A percentile compares a stretch with the other conserved stretches of the same genome.
Conservation (phyloP, 1,140 invertebrate species). For the Zelostemma sp. region DNA sequence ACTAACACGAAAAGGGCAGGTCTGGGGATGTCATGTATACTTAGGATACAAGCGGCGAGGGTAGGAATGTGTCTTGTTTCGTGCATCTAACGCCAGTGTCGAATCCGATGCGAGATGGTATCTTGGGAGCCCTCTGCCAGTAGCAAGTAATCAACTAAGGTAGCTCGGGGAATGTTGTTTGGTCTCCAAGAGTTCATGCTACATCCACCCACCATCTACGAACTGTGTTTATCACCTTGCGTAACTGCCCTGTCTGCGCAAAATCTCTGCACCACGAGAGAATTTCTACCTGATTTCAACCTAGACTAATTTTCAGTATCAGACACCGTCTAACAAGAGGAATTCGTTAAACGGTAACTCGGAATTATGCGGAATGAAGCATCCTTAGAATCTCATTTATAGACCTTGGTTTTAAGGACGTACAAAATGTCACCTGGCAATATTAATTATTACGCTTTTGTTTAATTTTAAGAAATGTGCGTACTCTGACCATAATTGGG, state of each 20-base stretch:
- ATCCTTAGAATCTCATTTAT: constrained; percentile 8
- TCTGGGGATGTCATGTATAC: constrained; percentile 33
- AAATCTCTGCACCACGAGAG: constrained; percentile 9
- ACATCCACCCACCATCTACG: constrained; percentile 5
- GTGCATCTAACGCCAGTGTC: constrained; percentile 22
- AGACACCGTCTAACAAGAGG: constrained; percentile 16
- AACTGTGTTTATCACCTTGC: constrained; percentile 17
- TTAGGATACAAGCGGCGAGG: constrained; percentile 23
- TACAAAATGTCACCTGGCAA: too few relatives aligned
- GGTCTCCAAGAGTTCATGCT: constrained; percentile 5
- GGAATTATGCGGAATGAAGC: not conserved
- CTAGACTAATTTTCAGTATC: constrained; percentile 11
- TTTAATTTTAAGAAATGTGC: too few relatives aligned
- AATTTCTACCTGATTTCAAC: constrained; percentile 10
- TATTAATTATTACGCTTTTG: too few relatives aligned
- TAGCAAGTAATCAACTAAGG: constrained; percentile 34
- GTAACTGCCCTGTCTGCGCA: constrained; percentile 15
- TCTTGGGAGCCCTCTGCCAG: constrained; percentile 16
- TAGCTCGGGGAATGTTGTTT: constrained; percentile 22
- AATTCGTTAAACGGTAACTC: constrained; percentile 18
- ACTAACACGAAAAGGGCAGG: constrained; percentile 41
- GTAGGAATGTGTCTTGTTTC: constrained; percentile 33
- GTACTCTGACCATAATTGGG: too few relatives aligned
- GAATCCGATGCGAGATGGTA: constrained; percentile 18
- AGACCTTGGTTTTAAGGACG: not conserved